Conservation (phyloP, 2,113 vertebrate species). For the Saimiri boliviensis region DNA sequence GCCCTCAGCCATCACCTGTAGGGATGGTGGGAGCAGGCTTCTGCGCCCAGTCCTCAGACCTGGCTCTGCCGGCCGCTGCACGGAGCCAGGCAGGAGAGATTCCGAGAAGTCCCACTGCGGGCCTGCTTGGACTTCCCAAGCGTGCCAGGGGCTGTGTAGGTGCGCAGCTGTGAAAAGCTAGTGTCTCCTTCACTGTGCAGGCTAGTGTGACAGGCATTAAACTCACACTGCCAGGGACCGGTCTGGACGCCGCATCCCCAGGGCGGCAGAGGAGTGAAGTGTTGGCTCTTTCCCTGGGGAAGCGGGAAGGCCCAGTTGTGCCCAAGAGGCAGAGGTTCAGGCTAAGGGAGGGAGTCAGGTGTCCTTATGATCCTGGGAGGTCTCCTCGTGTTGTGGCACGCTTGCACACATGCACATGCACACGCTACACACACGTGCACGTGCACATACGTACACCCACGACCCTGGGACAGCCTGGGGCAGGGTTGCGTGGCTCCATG, state of each 20-base stretch:
- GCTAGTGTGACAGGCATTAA: background rate
- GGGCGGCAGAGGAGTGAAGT: background rate
- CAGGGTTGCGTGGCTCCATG: rapidly evolving
- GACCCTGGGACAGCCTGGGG: background rate
- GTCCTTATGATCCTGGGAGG: rapidly evolving
- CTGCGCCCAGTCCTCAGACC: background rate
- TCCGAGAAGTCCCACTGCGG: background rate
- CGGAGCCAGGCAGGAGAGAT: background rate
- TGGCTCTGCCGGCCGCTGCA: background rate
- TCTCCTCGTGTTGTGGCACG: background rate
- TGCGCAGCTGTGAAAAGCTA: background rate
- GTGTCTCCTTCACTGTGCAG: background rate
- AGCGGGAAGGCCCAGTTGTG: too few relatives aligned
- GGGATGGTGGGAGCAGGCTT: background rate
- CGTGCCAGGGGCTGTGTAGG: too few relatives aligned
- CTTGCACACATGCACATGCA: rapidly evolving
- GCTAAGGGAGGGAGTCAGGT: rapidly evolving
- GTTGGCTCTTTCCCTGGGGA: background rate
- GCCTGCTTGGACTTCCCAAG: background rate
- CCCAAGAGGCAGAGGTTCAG: background rate
- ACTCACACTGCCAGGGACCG: too few relatives aligned
- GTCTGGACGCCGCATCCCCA: rapidly evolving
- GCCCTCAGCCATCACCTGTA: too few relatives aligned
- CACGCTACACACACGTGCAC: too few relatives aligned
- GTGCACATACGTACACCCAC: rapidly evolving